Base-by-base conservation (phyloP, 2,797 vertebrate genomes). In the Takifugu rubripes region DNA sequence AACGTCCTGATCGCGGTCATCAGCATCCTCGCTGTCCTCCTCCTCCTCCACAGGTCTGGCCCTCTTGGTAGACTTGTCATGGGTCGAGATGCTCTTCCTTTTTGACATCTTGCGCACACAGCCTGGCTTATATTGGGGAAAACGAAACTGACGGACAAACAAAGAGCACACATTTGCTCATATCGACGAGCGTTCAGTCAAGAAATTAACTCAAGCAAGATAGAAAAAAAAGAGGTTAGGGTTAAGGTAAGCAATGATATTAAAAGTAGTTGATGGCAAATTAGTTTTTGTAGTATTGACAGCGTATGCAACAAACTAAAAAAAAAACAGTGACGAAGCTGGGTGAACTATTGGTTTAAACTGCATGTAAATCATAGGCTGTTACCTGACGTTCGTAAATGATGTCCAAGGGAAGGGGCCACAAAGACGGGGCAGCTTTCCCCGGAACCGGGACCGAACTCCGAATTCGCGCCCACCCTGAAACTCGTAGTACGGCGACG, bases 71-170 rank as follows among this genome's bases (percentile, higher is more conserved):
- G 78, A 49, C 0, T 46, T 74, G 17, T 65, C 70, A 12, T 2
- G 17, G 10, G 11, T 36, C 12, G 76, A 16, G 25, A 12, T 66
- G 60, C 71, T 81, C 49, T 83, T 89, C 36, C 90, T 82, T 60
- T 92, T 91, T 1, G 90, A 88, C 92, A 93, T 93, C 14, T 63
- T 61, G n/a, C 25, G 1, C 3, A 14, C 3, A 4, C 16, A 16
- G n/a, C 16, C 8, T 4, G 12, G 26, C 46, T 29, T 44, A 40
- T 40, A 14, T 5, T 0, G 0, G 0, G 2, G 1, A 7, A 0
- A 6, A 44, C 0, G 52, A 82, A 70, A 77, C 53, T 55, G 51
- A 74, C 11, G 10, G 17, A 46, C n/a, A 9, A 3, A n/a, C 9
- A 33, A 2, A 6, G 31, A 33, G 31, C 31, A 9, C 31, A 33